Percentiles rank a stretch among this genome's conserved stretches.
Evolutionary conservation across 2,797 vertebrate genomes (phyloP).

Genomic region (Crossoptilon crossoptilon): DNA sequence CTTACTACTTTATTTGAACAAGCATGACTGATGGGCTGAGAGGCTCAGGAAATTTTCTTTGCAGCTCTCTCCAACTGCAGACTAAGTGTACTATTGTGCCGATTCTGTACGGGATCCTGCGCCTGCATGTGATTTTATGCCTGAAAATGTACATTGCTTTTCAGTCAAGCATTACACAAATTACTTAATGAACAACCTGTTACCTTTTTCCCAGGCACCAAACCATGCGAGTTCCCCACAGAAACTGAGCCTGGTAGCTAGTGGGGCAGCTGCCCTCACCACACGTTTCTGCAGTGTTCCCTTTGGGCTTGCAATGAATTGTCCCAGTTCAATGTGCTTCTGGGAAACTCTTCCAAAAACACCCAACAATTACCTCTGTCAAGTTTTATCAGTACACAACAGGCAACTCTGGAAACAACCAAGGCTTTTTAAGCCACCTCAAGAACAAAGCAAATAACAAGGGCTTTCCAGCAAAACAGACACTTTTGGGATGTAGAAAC

Average conservation of each 20-base stretch:
- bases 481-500: neutral
- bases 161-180: conserved; percentile 38
- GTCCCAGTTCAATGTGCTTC: neutral
- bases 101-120: neutral
- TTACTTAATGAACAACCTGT: conserved; percentile 50
- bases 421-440: neutral
- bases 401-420: neutral
- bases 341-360: conserved; percentile 18
- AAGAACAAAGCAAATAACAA: neutral
- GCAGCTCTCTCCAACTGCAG: conserved; percentile 46
- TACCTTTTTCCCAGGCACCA: conserved; percentile 21
- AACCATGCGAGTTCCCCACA: neutral
- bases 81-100: conserved; percentile 53
- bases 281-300: neutral
- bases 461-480: neutral
- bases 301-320: neutral
- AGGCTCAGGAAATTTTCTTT: conserved; percentile 71
- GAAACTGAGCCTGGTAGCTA: neutral
- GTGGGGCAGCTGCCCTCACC: neutral
- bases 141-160: conserved; percentile 33
- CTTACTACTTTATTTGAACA: conserved; percentile 43
- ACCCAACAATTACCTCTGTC: neutral
- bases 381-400: neutral
- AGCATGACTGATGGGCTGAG: conserved; percentile 42
- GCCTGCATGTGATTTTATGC: conserved; percentile 22